Conservation (phyloP, 2,113 vertebrate genomes). For the Oryzias celebensis region DNA sequence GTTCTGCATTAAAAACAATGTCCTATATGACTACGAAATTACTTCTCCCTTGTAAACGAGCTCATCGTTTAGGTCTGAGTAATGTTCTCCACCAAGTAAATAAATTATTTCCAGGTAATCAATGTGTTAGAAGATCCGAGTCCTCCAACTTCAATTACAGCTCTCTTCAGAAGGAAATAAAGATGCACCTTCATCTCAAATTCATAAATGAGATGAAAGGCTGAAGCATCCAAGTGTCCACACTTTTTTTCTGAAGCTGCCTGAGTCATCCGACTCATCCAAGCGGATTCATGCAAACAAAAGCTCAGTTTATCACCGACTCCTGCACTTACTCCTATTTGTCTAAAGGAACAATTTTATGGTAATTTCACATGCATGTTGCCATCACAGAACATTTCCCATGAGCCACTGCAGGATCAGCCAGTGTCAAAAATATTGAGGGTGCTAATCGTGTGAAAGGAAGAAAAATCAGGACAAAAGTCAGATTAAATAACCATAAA, state of each 20-base stretch:
- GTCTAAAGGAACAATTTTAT: neutral
- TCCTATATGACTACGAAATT: neutral
- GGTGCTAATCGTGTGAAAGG: neutral
- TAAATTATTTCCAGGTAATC: slow-evolving; percentile 18
- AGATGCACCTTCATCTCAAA: slow-evolving; percentile 10
- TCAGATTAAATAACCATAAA: slow-evolving; percentile 33
- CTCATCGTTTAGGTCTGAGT: slow-evolving; percentile 16
- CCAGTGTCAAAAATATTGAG: neutral
- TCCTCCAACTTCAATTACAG: slow-evolving; percentile 17
- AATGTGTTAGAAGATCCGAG: slow-evolving; percentile 5
- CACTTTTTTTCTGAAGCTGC: slow-evolving; percentile 1
- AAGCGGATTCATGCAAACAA: neutral
- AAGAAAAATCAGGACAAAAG: neutral
- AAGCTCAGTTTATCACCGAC: neutral
- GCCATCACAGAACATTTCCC: neutral
- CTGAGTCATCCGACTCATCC: slow-evolving; percentile 1
- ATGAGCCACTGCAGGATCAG: neutral
- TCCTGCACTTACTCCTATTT: neutral
- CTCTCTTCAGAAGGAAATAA: slow-evolving; percentile 10
- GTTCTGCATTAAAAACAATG: neutral
- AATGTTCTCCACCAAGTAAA: slow-evolving; percentile 3
- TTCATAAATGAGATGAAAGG: slow-evolving; percentile 10
- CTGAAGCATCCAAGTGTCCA: slow-evolving; percentile 10
- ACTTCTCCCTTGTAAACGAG: slow-evolving; percentile 1
- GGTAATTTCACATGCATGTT: slow-evolving; percentile 15